Base-by-base conservation (phyloP, 2,113 vertebrate genomes). In the Cinclus mexicanus region DNA sequence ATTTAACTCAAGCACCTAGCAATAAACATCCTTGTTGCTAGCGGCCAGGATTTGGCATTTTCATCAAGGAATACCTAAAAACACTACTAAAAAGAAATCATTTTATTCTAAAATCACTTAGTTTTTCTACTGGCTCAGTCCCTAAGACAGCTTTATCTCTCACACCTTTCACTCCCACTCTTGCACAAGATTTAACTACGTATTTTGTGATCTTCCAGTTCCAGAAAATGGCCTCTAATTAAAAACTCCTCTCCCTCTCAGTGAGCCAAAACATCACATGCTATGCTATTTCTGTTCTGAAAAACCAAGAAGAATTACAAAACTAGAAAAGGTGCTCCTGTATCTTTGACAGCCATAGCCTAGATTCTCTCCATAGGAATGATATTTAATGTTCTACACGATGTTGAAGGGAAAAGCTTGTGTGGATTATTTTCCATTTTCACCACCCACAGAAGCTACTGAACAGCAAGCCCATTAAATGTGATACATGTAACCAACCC, bases 331-430 rank as follows among this genome's bases (percentile, higher is more conserved):
- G 82, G 82, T 83, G n/a, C 42, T 78, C 80, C 71, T 83, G 68
- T 65, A 33, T 63, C 89, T 96, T 53, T 90, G 90, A 96, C 92
- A 96, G 88, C 55, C 88, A 85, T 9, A 93, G 74, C 78, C 61
- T 35, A 50, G 25, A 69, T 83, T 85, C 46, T 80, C 67, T 83
- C 70, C 76, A 65, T 72, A 37, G 61, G 63, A 59, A 87, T 76
- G 41, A 63, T 61, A 91, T 85, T 93, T 94, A 94, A 90, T 65
- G 63, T 31, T 85, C 67, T 93, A 60, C 53, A 64, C 1, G 14
- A 46, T 24, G 46, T 7, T 72, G 63, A 83, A 88, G 10, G 31
- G 39, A 90, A 87, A 88, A 83, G 49, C 71, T 57, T 53, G 24
- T 53, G 37, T 77, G 56, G 61, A 80, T 85, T 90, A 68, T 65